Base-by-base conservation (phyloP, 2,113 vertebrate species). In the Gambusia holbrooki region DNA sequence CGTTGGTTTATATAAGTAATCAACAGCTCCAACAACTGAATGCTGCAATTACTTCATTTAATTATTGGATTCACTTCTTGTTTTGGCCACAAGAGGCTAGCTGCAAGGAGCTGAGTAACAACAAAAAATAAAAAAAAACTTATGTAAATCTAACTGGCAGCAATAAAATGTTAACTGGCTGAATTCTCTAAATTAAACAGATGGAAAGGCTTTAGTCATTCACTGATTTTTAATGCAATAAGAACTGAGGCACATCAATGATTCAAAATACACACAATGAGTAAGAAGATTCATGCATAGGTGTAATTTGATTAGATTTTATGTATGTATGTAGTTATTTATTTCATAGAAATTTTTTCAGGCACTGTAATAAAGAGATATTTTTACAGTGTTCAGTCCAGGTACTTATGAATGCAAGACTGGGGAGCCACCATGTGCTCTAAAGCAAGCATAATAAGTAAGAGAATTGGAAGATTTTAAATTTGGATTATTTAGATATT, bases 51-150 rank as follows among this genome's bases (percentile, higher is more conserved):
- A 71, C 54, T 70, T 15, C 13, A 60, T 58, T 28, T 25, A 14
- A 63, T 35, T 15, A 12, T 37, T 12, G 29, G 15, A 63, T 74
- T 65, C 33, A 69, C 42, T 74, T 74, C 22, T 28, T 74, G 1
- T 42, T 60, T 3, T 74, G 66, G 29, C 78, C 78, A 80, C 78
- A 58, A 74, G 78, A 80, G 78, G 78, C 78, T 80, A 45, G 27
- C 51, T 69, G 17, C 54, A 29, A 64, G 32, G 58, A 35, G 60
- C 27, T 64, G 32, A 13, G 28, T 61, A 0, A 10, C 8, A 37
- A 48, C 25, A 22, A 17, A 28, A 30, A 27, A 30, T 4, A 37
- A 48, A 29, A 22, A 28, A 30, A 27, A 30, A 13, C 25, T 17
- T 40, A 17, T 28, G 62, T 25, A 4, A 54, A 37, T 71, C 7